Percentiles rank a stretch among this genome's conserved stretches.
Conservation (phyloP, 2,113 vertebrate species). For the Cephalopterus ornatus region DNA sequence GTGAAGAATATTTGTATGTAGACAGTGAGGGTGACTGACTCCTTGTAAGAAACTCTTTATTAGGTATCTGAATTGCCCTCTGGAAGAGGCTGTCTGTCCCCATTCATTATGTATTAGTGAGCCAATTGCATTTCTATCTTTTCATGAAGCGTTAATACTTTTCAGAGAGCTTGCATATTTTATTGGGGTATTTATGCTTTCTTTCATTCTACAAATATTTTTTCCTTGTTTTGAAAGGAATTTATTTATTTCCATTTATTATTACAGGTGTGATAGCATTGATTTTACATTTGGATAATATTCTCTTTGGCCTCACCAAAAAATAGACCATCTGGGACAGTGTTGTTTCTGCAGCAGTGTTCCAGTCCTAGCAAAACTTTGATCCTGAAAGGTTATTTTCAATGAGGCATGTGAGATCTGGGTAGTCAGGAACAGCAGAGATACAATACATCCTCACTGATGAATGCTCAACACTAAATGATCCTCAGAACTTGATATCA, state of each 20-base stretch:
- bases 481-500: not conserved
- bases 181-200: not conserved
- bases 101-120: not conserved
- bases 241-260: not conserved
- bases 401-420: not conserved
- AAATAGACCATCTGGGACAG: not conserved
- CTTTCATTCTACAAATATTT: not conserved
- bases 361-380: not conserved
- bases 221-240: not conserved
- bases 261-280: not conserved
- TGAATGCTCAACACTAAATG: not conserved
- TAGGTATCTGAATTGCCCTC: not conserved
- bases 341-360: not conserved
- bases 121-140: not conserved
- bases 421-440: not conserved
- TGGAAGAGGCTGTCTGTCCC: not conserved
- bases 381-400: not conserved
- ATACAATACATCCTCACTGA: not conserved
- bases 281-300: not conserved
- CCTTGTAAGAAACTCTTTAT: not conserved
- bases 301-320: not conserved
- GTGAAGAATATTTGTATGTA: not conserved
- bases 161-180: not conserved
- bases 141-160: not conserved
- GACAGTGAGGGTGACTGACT: not conserved